phyloP scores from a whole-genome alignment of 2,113 vertebrate species.

The Laticauda colubrina region DNA sequence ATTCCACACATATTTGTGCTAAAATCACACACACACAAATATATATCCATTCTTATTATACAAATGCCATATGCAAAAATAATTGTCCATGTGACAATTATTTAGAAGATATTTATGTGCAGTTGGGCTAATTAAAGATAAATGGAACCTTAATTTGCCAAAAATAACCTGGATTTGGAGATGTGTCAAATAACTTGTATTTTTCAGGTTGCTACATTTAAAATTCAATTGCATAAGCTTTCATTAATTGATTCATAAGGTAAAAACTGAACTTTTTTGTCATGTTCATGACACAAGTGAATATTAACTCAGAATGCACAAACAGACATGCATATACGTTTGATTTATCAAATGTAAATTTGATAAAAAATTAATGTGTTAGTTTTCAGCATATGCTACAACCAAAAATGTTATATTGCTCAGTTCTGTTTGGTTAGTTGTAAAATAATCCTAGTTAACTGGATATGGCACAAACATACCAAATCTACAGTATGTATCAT shows the following conservation, averaged over 20 bases:
- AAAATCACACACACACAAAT: neutral
- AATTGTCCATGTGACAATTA: neutral
- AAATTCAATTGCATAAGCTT: neutral
- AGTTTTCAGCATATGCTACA: neutral
- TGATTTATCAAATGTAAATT: neutral
- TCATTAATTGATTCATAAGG: neutral
- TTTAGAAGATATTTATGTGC: constrained; percentile 1
- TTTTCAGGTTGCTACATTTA: neutral
- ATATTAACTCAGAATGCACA: neutral
- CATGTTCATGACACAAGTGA: neutral
- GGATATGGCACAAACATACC: neutral
- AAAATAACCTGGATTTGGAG: constrained; percentile 4
- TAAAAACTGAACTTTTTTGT: neutral
- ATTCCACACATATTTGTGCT: neutral
- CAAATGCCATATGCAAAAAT: constrained; percentile 7
- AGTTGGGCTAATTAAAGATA: constrained; percentile 14
- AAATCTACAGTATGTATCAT: neutral
- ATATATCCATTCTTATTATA: neutral
- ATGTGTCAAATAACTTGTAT: neutral
- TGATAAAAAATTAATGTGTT: neutral
- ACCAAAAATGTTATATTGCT: neutral
- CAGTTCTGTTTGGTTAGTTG: neutral
- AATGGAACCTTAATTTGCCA: neutral
- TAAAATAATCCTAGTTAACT: neutral
- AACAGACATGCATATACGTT: neutral